A percentile compares a stretch with the other conserved stretches of the same genome.
Evolutionary conservation across 2,113 vertebrate species (phyloP).

Genomic region (Caloenas nicobarica): DNA sequence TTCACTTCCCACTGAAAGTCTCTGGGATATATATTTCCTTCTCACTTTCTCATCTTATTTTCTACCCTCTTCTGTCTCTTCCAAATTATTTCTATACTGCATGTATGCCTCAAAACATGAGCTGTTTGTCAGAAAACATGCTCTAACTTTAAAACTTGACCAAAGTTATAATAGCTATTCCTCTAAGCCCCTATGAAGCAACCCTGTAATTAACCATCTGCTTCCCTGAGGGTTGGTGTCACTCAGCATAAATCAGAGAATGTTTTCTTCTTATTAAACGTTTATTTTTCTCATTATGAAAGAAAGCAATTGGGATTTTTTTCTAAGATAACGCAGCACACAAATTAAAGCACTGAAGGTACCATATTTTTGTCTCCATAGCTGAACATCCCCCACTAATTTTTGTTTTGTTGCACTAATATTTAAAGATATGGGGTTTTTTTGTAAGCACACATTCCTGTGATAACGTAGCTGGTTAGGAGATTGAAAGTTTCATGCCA

Average conservation of each 20-base stretch:
- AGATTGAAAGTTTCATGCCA: not conserved
- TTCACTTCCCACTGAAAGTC: not conserved
- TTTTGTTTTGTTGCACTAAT: not conserved
- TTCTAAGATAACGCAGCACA: not conserved
- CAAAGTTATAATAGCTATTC: not conserved
- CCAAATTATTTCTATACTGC: not conserved
- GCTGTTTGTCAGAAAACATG: not conserved
- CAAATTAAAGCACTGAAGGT: not conserved
- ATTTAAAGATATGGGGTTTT: not conserved
- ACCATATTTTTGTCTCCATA: not conserved
- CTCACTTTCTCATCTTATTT: not conserved
- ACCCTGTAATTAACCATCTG: not conserved
- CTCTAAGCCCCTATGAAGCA: not conserved
- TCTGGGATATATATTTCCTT: not conserved
- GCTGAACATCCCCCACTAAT: not conserved
- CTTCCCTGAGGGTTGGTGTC: not conserved
- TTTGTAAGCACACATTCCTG: not conserved
- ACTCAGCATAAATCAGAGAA: constrained; percentile 4
- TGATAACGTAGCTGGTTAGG: not conserved
- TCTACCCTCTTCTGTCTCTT: not conserved
- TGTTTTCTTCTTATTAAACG: not conserved
- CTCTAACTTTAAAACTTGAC: not conserved
- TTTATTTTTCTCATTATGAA: not conserved
- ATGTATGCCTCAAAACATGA: not conserved
- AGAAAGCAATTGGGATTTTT: not conserved